Percentiles rank a stretch among this genome's conserved stretches.
Evolutionary conservation across 2,113 vertebrate species (phyloP).

Genomic region (Alexandromys fortis): DNA sequence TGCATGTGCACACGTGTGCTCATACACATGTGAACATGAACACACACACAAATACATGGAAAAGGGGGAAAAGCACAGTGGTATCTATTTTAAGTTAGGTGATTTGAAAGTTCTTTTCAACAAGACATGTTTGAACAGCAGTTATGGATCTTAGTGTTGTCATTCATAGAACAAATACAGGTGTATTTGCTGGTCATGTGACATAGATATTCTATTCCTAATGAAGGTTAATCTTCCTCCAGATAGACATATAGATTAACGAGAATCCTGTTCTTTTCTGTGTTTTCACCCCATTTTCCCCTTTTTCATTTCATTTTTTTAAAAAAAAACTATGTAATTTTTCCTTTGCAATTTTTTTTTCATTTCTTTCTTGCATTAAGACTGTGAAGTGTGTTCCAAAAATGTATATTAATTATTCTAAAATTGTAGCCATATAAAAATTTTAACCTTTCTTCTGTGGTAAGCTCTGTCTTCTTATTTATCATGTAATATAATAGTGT

Average conservation of each 20-base stretch:
- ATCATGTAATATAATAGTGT: not conserved
- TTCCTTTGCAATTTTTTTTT: not conserved
- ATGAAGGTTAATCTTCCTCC: conserved; percentile 32
- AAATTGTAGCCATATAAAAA: not conserved
- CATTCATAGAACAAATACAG: conserved; percentile 1
- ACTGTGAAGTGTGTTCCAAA: not conserved
- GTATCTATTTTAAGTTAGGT: conserved; percentile 80
- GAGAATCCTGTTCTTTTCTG: not conserved
- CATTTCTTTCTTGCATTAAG: not conserved
- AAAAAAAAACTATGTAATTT: not conserved
- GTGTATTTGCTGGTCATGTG: not conserved
- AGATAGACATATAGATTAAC: conserved; percentile 13
- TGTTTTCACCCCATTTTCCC: not conserved
- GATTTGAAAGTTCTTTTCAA: conserved; percentile 80
- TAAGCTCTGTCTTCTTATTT: not conserved
- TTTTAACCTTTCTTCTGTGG: not conserved
- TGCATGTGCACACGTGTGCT: not conserved
- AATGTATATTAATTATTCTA: not conserved
- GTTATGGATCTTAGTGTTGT: conserved; percentile 58
- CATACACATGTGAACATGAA: not conserved
- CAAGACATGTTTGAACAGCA: conserved; percentile 75
- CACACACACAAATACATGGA: not conserved
- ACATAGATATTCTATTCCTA: conserved; percentile 43
- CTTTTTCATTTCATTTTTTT: not conserved
- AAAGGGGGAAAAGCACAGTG: conserved; percentile 66